phyloP scores from a whole-genome alignment of 2,888 invertebrate genomes.

The Ligdia adustata region DNA sequence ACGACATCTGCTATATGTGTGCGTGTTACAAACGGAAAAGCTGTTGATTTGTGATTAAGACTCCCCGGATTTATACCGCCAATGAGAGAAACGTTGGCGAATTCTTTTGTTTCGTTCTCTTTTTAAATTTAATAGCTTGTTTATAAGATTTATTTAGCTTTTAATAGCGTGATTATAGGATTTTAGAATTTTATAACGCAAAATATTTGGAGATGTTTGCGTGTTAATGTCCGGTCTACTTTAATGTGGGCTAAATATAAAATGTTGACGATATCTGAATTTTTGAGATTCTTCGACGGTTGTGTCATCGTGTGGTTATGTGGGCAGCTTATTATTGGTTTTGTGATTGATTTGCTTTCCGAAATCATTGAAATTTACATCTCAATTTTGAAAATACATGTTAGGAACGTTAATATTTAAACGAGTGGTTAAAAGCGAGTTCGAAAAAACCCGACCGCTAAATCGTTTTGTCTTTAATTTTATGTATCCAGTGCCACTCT shows the following conservation, averaged over 20 bases:
- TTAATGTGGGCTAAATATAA: slow-evolving; percentile 11
- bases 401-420: too few relatives aligned
- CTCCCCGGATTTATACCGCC: slow-evolving; percentile 48
- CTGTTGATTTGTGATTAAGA: slow-evolving; percentile 62
- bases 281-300: slow-evolving; percentile 2
- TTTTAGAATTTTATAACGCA: slow-evolving; percentile 17
- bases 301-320: background rate
- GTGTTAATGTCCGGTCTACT: slow-evolving; percentile 13
- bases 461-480: too few relatives aligned
- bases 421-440: too few relatives aligned
- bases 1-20: slow-evolving; percentile 43
- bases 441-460: too few relatives aligned
- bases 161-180: slow-evolving; percentile 25
- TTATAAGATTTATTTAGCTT: slow-evolving; percentile 20
- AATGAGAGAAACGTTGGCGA: slow-evolving; percentile 45
- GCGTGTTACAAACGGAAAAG: slow-evolving; percentile 56
- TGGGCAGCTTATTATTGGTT: background rate
- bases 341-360: slow-evolving; percentile 1
- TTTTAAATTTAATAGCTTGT: slow-evolving; percentile 28
- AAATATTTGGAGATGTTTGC: slow-evolving; percentile 19
- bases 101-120: slow-evolving; percentile 40
- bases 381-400: too few relatives aligned
- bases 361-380: too few relatives aligned
- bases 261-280: slow-evolving; percentile 13
- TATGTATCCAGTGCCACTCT: too few relatives aligned